Percentiles rank a stretch among this genome's conserved stretches.
Evolutionary conservation across 2,113 vertebrate species (phyloP).

Genomic region (Xenopus borealis): DNA sequence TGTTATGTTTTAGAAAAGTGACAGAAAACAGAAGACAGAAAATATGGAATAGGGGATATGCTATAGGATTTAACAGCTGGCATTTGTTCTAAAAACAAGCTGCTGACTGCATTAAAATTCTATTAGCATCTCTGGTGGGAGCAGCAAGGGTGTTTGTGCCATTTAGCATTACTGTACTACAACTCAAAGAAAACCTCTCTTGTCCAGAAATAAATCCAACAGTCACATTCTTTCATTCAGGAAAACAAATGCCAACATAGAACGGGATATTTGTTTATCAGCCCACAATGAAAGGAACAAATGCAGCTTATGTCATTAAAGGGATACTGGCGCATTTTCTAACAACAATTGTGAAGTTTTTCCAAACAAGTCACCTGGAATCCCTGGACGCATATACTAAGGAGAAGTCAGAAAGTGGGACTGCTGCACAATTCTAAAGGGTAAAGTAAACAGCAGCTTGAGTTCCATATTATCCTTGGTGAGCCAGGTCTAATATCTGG

Average conservation of each 20-base stretch:
- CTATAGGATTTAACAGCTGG: no score
- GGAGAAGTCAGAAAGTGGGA: no score
- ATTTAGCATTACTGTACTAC: slow-evolving; percentile 29
- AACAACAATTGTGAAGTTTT: no score
- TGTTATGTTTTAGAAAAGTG: background rate
- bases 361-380: no score
- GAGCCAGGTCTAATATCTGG: no score
- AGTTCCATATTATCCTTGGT: no score
- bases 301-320: background rate
- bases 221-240: slow-evolving; percentile 43
- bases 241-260: slow-evolving; percentile 32
- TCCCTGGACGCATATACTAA: no score
- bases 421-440: no score
- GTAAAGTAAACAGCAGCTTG: no score
- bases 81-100: background rate
- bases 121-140: slow-evolving; percentile 31
- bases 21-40: no score
- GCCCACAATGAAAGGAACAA: slow-evolving; percentile 24
- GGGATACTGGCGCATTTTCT: no score
- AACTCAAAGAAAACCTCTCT: slow-evolving; percentile 30
- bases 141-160: slow-evolving; percentile 25
- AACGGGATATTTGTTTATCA: slow-evolving; percentile 42
- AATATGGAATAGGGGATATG: no score
- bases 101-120: slow-evolving; percentile 42
- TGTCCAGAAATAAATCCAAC: slow-evolving; percentile 22